Percentiles rank a stretch among this genome's conserved stretches.
Conservation (phyloP, 2,888 invertebrate species). For the Entomobrya proxima region DNA sequence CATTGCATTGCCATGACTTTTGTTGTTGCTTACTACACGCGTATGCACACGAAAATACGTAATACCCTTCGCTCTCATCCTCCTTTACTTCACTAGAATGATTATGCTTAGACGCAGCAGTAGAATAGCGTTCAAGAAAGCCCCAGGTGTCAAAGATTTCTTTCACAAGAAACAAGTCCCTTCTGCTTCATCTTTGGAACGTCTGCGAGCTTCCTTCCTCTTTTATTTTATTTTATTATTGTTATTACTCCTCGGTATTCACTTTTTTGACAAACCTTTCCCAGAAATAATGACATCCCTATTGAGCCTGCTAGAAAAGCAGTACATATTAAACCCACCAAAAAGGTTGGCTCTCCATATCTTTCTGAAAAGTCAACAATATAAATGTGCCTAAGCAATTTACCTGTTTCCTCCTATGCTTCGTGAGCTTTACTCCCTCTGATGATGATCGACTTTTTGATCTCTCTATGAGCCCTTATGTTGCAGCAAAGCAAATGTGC, state of each 20-base stretch:
- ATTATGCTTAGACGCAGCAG: not conserved
- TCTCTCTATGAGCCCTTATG: constrained; percentile 10
- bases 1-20: not conserved
- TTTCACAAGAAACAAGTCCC: constrained; percentile 56
- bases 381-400: constrained; percentile 35
- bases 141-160: constrained; percentile 70
- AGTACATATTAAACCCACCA: constrained; percentile 22
- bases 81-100: not conserved
- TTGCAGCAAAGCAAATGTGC: not conserved
- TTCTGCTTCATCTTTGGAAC: not conserved
- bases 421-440: constrained; percentile 16
- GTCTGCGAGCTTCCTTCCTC: constrained; percentile 52
- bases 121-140: constrained; percentile 28
- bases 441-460: constrained; percentile 64
- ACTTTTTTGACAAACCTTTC: constrained; percentile 67
- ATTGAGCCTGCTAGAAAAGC: constrained; percentile 15
- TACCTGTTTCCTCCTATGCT: constrained; percentile 21
- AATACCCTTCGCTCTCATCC: no score
- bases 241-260: constrained; percentile 49
- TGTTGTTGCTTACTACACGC: not conserved
- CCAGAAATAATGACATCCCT: constrained; percentile 64
- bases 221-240: constrained; percentile 53
- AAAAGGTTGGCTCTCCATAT: constrained; percentile 46
- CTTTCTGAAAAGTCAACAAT: constrained; percentile 28
- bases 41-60: constrained; percentile 22